Evolutionary conservation across 2,113 vertebrate species (phyloP).

Genomic region (Stegastes partitus): DNA sequence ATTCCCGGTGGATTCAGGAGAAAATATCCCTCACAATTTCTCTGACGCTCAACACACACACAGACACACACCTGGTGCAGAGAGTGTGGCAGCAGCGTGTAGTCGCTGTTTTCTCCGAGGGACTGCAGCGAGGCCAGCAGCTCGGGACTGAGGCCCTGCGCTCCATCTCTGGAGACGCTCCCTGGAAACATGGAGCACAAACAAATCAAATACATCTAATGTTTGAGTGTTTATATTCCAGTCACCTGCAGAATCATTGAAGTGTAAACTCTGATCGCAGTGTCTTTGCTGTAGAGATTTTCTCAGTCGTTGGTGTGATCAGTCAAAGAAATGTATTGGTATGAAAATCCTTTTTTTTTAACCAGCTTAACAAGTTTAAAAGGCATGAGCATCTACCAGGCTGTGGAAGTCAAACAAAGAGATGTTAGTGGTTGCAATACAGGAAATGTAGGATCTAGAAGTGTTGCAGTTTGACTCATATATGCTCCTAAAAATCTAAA

Average conservation of each 20-base stretch:
- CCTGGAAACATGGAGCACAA: slow-evolving; percentile 66
- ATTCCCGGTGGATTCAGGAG: slow-evolving; percentile 35
- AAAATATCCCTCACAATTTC: slow-evolving; percentile 24
- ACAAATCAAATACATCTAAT: slow-evolving; percentile 20
- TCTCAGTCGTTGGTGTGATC: background rate
- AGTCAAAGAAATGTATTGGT: background rate
- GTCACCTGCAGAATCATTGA: background rate
- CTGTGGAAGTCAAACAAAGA: too few relatives aligned
- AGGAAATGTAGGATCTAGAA: too few relatives aligned
- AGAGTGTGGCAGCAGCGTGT: slow-evolving; percentile 89
- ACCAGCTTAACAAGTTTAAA: background rate
- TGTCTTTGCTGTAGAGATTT: background rate
- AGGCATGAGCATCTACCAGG: too few relatives aligned
- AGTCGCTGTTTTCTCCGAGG: slow-evolving; percentile 88
- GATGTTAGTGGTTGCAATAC: too few relatives aligned
- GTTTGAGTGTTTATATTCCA: background rate
- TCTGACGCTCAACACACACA: slow-evolving; percentile 15
- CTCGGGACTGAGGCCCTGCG: slow-evolving; percentile 72
- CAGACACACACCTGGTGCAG: slow-evolving; percentile 91
- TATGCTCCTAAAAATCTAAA: too few relatives aligned
- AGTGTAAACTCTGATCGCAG: background rate
- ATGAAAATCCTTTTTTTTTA: background rate
- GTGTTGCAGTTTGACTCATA: too few relatives aligned
- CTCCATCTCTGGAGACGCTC: slow-evolving; percentile 34
- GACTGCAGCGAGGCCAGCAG: slow-evolving; percentile 89